Evolutionary conservation across 2,113 vertebrate genomes (phyloP).

Genomic region (Triplophysa tibetana): DNA sequence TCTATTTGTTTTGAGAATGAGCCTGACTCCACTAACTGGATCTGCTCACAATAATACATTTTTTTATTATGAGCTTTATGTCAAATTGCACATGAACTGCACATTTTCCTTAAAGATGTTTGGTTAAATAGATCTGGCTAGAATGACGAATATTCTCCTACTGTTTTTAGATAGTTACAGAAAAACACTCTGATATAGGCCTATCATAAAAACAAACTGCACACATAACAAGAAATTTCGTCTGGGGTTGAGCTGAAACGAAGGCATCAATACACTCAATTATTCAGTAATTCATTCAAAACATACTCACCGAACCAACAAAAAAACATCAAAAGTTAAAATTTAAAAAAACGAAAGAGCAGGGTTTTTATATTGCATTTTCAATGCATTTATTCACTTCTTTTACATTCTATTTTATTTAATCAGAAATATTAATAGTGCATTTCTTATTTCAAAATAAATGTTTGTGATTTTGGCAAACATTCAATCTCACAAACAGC

Average conservation of each 20-base stretch:
- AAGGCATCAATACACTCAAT: background rate
- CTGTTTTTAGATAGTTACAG: too few species aligned
- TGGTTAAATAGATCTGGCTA: background rate
- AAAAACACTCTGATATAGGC: background rate
- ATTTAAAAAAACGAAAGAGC: background rate
- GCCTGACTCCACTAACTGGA: background rate
- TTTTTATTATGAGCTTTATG: background rate
- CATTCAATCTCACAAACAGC: too few species aligned
- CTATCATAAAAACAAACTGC: background rate
- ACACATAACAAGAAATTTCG: background rate
- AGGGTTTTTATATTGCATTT: too few species aligned
- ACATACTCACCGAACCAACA: background rate
- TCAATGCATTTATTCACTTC: too few species aligned
- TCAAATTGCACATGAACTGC: background rate
- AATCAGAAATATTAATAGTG: too few species aligned
- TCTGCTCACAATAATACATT: too few species aligned
- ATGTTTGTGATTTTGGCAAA: too few species aligned
- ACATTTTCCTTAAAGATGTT: background rate
- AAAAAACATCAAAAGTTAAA: background rate
- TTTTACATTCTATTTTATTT: too few species aligned
- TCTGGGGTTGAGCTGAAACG: background rate
- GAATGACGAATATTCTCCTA: background rate
- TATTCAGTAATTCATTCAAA: background rate
- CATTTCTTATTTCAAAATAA: too few species aligned
- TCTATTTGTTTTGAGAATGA: background rate